These are phyloP conservation scores for Diuraphis noxia DNA, from an alignment of 1,140 invertebrate genomes.

Conservation along the genomic window DNA sequence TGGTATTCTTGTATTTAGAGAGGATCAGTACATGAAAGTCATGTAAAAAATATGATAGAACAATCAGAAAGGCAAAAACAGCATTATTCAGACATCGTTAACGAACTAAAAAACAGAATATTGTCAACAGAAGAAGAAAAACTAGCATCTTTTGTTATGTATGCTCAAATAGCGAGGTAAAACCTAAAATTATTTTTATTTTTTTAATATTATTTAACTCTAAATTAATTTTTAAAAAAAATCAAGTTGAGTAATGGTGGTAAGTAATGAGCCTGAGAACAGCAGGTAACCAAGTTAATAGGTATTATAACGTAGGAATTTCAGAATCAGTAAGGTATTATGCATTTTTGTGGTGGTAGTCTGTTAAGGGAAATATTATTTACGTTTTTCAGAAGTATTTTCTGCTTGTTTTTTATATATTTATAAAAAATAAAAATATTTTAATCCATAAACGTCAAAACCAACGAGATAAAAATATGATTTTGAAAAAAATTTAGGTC, in stretches of 20 bases:
- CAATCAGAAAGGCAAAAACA: background rate
- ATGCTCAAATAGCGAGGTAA: background rate
- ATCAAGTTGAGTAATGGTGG: background rate
- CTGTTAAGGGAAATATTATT: background rate
- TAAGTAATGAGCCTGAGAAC: background rate
- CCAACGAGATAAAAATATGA: too few relatives aligned
- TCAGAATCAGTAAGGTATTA: background rate
- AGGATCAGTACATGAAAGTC: background rate
- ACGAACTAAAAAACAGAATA: background rate
- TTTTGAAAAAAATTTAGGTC: background rate
- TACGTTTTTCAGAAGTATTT: background rate
- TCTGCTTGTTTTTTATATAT: background rate
- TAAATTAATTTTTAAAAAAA: background rate
- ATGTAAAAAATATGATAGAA: background rate
- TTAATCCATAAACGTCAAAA: background rate
- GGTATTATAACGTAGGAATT: background rate
- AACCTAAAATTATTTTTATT: background rate
- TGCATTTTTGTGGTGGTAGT: background rate
- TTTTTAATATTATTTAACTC: background rate
- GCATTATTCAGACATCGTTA: conserved; percentile 13
- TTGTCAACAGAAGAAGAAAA: conserved; percentile 20
- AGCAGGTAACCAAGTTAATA: background rate
- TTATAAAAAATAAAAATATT: background rate
- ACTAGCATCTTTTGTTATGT: background rate
- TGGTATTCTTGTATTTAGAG: background rate